A percentile compares a stretch with the other conserved stretches of the same genome.
Conservation (phyloP, 2,888 invertebrate genomes). For the Chesias legatella region DNA sequence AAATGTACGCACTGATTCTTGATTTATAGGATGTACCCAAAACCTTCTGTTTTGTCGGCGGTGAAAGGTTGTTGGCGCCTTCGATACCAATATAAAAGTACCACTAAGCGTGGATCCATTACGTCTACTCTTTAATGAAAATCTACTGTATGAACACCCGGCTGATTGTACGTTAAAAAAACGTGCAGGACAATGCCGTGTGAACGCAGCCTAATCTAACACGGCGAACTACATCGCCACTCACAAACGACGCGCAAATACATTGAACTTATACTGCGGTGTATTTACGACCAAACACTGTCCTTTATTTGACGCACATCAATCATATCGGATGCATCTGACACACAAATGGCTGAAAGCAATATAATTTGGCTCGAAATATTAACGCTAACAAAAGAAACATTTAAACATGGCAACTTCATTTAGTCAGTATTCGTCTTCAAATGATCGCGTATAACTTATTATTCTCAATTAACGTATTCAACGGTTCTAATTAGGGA, state of each 20-base stretch:
- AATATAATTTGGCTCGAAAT: constrained; percentile 9
- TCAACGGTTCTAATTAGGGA: constrained; percentile 17
- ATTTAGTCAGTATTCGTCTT: constrained; percentile 21
- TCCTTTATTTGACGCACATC: constrained; percentile 9
- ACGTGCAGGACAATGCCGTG: too few species aligned
- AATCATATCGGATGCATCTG: constrained; percentile 3
- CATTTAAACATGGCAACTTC: constrained; percentile 3
- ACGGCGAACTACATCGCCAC: constrained; percentile 12
- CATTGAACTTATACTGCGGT: constrained; percentile 39
- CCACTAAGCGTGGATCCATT: too few species aligned
- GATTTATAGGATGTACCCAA: too few species aligned
- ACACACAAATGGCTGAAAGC: constrained; percentile 8
- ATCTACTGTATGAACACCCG: too few species aligned
- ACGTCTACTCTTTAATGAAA: too few species aligned
- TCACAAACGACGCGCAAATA: constrained; percentile 7
- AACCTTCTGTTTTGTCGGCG: too few species aligned
- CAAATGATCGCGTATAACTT: constrained; percentile 11
- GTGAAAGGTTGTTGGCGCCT: too few species aligned
- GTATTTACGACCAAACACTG: constrained; percentile 16
- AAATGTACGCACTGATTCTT: too few species aligned
- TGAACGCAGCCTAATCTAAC: constrained; percentile 11
- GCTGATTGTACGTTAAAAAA: too few species aligned
- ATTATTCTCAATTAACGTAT: constrained; percentile 16
- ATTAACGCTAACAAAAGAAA: constrained; percentile 13
- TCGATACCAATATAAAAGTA: too few species aligned